Percentiles rank a stretch among this genome's conserved stretches.
phyloP scores from a whole-genome alignment of 2,113 vertebrate genomes.

The Catagonus wagneri region DNA sequence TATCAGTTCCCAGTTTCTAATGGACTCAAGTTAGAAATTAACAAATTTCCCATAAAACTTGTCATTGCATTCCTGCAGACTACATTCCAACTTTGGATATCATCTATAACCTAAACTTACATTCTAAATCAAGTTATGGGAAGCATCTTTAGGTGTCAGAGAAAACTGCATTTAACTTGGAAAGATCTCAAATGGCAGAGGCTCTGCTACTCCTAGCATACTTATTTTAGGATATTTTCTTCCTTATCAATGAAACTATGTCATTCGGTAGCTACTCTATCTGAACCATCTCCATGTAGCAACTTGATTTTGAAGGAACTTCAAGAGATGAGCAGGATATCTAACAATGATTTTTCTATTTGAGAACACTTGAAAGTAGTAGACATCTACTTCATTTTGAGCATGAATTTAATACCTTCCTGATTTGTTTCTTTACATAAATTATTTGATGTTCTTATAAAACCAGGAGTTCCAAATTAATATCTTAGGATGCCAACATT shows the following conservation, averaged over 20 bases:
- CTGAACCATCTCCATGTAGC: neutral
- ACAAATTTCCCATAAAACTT: neutral
- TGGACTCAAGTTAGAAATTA: neutral
- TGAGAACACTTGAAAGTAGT: neutral
- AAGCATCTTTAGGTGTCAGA: constrained; percentile 46
- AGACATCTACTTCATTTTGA: constrained; percentile 5
- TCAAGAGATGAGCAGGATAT: neutral
- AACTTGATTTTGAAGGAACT: constrained; percentile 34
- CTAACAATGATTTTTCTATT: neutral
- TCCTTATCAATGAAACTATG: constrained; percentile 71
- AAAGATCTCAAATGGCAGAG: constrained; percentile 78
- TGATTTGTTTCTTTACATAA: constrained; percentile 36
- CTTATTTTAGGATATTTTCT: constrained; percentile 68
- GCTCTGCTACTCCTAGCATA: constrained; percentile 70
- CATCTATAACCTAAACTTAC: neutral
- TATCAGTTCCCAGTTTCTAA: neutral
- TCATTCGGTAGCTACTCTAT: constrained; percentile 13
- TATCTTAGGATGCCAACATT: neutral
- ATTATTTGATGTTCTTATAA: constrained; percentile 47
- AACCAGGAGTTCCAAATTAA: constrained; percentile 18
- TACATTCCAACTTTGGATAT: constrained; percentile 30
- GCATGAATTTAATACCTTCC: neutral
- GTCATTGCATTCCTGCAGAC: neutral
- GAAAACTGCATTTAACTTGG: constrained; percentile 74
- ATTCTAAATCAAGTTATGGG: constrained; percentile 65